Evolutionary conservation across 2,888 invertebrate genomes (phyloP), one percentile per base, ranked within the genome.

Genomic region (Drosophila formosana): DNA sequence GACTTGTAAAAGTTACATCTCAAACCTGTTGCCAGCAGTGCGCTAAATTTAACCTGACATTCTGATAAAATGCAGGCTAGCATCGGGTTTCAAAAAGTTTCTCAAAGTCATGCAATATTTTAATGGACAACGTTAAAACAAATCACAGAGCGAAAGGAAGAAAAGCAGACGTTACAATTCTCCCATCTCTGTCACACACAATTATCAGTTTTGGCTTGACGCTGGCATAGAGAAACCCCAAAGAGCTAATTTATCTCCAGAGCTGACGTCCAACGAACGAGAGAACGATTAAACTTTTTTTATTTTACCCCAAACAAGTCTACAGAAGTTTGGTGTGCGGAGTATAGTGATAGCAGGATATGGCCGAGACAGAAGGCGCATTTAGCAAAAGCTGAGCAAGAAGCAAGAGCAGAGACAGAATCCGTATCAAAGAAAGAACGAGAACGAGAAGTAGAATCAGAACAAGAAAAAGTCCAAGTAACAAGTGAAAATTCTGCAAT

Each of bases 401-500:
- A 47, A 23, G 18, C 25, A 8, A 18, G 3, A 9, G 11, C 9
- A 26, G 18, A 57, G 23, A 11, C 28, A 28, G 28, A 4, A 28
- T 28, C 28, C 4, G 5, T 4, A 28, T 28, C 28, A 5, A 18
- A 18, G 18, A 18, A 18, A 18, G 18, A 18, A 18, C 18, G 18
- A 18, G 28, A 5, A 30, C 7, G 6, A 7, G 7, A 49, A n/a
- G 0, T 3, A 4, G 37, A 13, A 25, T n/a, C 5, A n/a, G 46
- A n/a, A 25, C 23, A 4, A 11, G 34, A 62, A 11, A 26, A 62
- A 49, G 64, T 34, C 13, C 23, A n/a, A 37, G 45, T 23, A n/a
- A n/a, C 18, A 30, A 43, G 53, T 46, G 57, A 60, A 81, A 81
- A 67, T 65, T 71, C 60, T 61, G 83, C 75, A 80, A 78, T 83